phyloP scores from a whole-genome alignment of 2,113 vertebrate genomes.

The Sarotherodon lohbergeri region DNA sequence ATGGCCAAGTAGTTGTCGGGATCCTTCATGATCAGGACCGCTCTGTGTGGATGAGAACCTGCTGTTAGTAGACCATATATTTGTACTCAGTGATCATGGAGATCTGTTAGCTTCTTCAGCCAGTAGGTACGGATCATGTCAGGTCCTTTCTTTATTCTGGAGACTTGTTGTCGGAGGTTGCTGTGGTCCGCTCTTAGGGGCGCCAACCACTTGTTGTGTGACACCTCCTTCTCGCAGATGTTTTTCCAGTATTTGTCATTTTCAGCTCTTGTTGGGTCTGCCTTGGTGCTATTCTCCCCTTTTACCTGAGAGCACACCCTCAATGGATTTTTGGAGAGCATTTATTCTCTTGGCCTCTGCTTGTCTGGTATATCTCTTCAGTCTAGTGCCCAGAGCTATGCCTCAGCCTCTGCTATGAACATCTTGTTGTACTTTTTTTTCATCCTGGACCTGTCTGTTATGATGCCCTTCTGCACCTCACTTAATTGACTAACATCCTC shows the following conservation, averaged over 20 bases:
- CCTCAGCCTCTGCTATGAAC: background rate
- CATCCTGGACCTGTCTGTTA: background rate
- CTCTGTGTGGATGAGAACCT: background rate
- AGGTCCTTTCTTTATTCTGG: background rate
- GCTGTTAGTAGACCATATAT: background rate
- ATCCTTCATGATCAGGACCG: background rate
- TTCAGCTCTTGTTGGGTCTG: background rate
- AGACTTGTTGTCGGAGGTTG: background rate
- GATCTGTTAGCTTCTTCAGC: background rate
- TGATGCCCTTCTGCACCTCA: background rate
- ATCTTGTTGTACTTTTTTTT: background rate
- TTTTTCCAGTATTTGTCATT: background rate
- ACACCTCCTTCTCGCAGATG: background rate
- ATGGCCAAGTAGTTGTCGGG: background rate
- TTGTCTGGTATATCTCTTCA: background rate
- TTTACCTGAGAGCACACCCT: background rate
- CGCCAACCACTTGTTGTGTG: background rate
- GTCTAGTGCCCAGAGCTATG: background rate
- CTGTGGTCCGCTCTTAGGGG: background rate
- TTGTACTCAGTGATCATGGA: background rate
- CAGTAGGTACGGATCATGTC: background rate
- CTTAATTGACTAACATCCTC: background rate
- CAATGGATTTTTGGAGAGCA: background rate
- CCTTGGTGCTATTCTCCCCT: background rate
- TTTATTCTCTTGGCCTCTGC: background rate